Base-by-base conservation (phyloP, 1,140 invertebrate species). In the Kradibia gibbosae region DNA sequence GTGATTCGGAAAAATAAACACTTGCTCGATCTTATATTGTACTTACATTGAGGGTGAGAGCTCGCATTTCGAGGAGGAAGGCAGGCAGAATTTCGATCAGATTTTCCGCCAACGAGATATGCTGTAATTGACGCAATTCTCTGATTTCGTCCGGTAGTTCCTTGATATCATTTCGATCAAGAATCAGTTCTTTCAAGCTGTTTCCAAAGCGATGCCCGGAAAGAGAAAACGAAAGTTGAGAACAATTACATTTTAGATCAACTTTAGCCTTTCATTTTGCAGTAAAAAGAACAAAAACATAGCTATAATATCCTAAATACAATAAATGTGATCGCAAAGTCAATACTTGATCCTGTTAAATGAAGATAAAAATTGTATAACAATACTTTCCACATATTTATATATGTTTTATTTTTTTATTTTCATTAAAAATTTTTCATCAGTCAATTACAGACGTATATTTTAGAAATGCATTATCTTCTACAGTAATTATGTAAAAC, bases 111-210 rank as follows among this genome's bases (percentile, higher is more conserved):
- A 93, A 91, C 48, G 92, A 93, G 73, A 95, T 90, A 48, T 90
- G 91, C 82, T 92, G 92, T 75, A 96, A 88, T 75, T 92, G 89
- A 72, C 89, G 91, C 83, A 95, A 88, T 81, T 92, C 91, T 82
- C 89, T 91, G 84, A 95, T 86, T 83, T 93, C 92, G 62, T 91
- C 88, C 31, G 95, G 94, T 81, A 96, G 84, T 55, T 93, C 92
- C 82, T 90, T 92, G 83, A 96, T 90, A 85, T 92, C 92, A 93
- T 95, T 96, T 86, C 94, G 92, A 89, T 94, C 94, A 74, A 95
- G 89, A 78, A 93, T 92, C n/a, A 96, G 87, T 86, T 95, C 94
- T 86, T 93, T 92, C 85, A 96, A 89, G 85, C 95, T 96, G 90
- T 13, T 39, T 42, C 36, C 62, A 17, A 83, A 22, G 72, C 57